phyloP scores from a whole-genome alignment of 2,888 invertebrate species.

The Oscheius sp. region DNA sequence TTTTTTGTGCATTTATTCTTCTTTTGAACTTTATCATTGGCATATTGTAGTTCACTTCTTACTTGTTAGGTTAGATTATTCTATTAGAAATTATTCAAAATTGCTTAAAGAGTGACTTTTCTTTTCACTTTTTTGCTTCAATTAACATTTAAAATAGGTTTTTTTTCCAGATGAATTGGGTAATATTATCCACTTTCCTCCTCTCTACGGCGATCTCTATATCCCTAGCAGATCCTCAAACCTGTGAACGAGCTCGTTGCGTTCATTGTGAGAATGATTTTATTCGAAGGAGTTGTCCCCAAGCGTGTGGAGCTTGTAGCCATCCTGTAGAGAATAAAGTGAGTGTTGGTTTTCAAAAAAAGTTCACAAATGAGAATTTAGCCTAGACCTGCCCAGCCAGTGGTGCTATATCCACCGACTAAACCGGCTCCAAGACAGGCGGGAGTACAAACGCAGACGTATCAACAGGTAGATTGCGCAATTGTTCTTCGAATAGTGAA shows the following conservation, averaged over 20 bases:
- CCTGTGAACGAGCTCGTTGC: conserved; percentile 64
- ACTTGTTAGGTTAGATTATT: background rate
- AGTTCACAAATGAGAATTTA: background rate
- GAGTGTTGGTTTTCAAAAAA: background rate
- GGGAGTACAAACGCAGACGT: conserved; percentile 22
- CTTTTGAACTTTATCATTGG: background rate
- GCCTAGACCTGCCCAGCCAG: background rate
- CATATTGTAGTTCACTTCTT: background rate
- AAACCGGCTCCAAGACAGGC: conserved; percentile 3
- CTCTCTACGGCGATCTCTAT: conserved; percentile 2
- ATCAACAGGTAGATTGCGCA: conserved; percentile 7
- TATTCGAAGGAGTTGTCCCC: conserved; percentile 59
- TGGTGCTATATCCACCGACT: background rate
- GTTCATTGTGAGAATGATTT: conserved; percentile 65
- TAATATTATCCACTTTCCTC: background rate
- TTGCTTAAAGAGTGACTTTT: background rate
- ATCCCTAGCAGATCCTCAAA: conserved; percentile 59
- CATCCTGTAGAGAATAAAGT: background rate
- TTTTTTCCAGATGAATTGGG: conserved; percentile 18
- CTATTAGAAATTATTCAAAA: background rate
- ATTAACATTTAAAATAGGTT: background rate
- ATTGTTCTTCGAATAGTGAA: background rate
- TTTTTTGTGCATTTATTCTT: too few relatives aligned
- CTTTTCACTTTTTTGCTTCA: background rate
- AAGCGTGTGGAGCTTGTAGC: conserved; percentile 41